These are phyloP conservation scores for Gila orcuttii DNA, from an alignment of 2,113 vertebrate species.

Conservation along the genomic window DNA sequence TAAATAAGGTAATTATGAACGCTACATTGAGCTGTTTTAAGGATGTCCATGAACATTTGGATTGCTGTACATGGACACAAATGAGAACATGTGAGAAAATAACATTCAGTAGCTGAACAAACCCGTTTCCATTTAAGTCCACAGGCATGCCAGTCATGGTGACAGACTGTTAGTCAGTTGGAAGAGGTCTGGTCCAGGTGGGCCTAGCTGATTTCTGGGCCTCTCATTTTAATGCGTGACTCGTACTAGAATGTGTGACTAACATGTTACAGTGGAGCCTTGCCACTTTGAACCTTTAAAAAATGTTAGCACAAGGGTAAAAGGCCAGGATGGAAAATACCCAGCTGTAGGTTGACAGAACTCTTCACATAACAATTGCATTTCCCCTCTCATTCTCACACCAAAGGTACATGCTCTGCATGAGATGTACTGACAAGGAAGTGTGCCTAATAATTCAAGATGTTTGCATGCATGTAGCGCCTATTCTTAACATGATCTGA, in stretches of 20 bases:
- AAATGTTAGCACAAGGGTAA: slow-evolving; percentile 33
- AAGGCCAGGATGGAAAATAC: slow-evolving; percentile 9
- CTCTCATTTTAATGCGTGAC: slow-evolving; percentile 40
- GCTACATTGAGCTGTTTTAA: too few relatives aligned
- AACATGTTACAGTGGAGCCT: slow-evolving; percentile 57
- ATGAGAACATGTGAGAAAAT: not conserved
- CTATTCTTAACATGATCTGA: not conserved
- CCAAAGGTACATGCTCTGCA: not conserved
- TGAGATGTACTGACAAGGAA: slow-evolving; percentile 15
- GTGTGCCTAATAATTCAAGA: not conserved
- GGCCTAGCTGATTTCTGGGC: slow-evolving; percentile 63
- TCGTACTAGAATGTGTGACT: slow-evolving; percentile 72
- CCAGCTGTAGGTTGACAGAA: slow-evolving; percentile 1
- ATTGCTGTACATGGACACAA: not conserved
- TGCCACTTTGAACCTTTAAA: slow-evolving; percentile 64
- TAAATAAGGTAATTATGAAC: too few relatives aligned
- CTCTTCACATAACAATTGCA: not conserved
- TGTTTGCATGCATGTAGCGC: not conserved
- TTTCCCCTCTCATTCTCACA: slow-evolving; percentile 15
- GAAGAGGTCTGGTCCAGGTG: slow-evolving; percentile 63
- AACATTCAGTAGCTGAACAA: slow-evolving; percentile 18
- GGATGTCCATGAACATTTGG: not conserved
- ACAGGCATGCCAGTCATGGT: slow-evolving; percentile 55
- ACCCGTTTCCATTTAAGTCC: slow-evolving; percentile 62
- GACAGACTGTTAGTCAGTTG: slow-evolving; percentile 63